Evolutionary conservation across 2,113 vertebrate species (phyloP).

Genomic region (Meleagris gallopavo): DNA sequence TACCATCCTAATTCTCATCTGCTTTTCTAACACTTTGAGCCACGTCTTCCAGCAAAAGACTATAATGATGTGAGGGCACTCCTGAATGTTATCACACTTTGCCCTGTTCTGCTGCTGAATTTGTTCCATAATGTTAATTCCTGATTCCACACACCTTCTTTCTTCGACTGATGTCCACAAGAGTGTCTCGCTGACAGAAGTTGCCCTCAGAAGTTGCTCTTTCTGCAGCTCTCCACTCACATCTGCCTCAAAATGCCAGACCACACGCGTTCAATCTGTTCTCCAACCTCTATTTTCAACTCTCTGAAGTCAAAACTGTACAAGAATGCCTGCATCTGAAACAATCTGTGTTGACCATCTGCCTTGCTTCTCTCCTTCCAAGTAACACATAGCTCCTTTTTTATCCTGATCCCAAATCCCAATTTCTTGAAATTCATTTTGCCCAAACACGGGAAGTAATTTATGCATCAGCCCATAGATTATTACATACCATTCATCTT

Average conservation of each 20-base stretch:
- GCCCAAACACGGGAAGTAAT: neutral
- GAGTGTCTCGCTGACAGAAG: neutral
- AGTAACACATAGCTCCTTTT: neutral
- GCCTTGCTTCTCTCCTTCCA: neutral
- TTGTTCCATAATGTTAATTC: neutral
- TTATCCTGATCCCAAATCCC: neutral
- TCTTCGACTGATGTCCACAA: neutral
- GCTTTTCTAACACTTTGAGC: neutral
- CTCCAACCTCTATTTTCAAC: neutral
- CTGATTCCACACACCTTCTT: neutral
- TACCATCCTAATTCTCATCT: neutral
- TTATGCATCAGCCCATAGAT: neutral
- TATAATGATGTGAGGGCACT: neutral
- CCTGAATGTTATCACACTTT: neutral
- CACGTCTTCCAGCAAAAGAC: neutral
- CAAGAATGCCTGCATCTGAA: neutral
- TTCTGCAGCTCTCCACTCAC: neutral
- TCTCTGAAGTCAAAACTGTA: neutral
- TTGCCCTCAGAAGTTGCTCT: neutral
- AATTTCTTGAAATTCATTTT: slow-evolving; percentile 4
- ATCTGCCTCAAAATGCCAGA: neutral
- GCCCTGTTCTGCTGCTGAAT: neutral
- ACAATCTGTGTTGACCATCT: neutral
- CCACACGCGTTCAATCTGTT: neutral
- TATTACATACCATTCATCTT: neutral